Conservation (phyloP, 2,888 invertebrate genomes). For the Dichetophora obliterata region DNA sequence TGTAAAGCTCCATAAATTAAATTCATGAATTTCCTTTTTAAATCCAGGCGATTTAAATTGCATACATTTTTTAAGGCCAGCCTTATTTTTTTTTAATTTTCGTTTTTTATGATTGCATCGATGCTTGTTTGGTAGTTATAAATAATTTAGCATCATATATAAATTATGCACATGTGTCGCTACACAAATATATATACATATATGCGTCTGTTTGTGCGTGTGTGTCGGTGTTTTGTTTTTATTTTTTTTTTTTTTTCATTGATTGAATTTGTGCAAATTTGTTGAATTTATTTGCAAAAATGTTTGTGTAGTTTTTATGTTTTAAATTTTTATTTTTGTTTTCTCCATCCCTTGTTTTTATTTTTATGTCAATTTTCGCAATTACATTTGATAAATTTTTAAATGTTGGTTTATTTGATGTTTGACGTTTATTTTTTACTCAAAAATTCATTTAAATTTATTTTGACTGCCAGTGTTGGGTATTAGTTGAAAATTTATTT, state of each 20-base stretch:
- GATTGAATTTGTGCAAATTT: neutral
- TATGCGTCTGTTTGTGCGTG: no score
- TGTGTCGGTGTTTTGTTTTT: neutral
- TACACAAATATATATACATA: no score
- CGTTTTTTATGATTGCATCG: neutral
- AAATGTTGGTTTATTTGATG: neutral
- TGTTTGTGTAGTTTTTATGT: neutral
- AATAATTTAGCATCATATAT: no score
- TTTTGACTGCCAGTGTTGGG: neutral
- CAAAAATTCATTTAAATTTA: neutral
- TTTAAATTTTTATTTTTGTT: no score
- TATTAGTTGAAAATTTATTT: neutral
- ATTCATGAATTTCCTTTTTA: neutral
- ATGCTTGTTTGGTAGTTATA: neutral
- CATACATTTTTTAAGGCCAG: neutral
- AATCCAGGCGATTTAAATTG: constrained; percentile 4
- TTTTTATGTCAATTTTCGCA: neutral
- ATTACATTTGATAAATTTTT: no score
- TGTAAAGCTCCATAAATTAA: neutral
- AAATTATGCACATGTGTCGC: no score
- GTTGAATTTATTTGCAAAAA: neutral
- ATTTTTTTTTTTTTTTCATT: neutral
- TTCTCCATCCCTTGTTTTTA: neutral
- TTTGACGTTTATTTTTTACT: neutral
- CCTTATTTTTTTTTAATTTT: neutral